Percentiles rank a stretch among this genome's conserved stretches.
These are phyloP conservation scores for Coenonympha glycerion DNA, from an alignment of 2,888 invertebrate species.

Conservation along the genomic window DNA sequence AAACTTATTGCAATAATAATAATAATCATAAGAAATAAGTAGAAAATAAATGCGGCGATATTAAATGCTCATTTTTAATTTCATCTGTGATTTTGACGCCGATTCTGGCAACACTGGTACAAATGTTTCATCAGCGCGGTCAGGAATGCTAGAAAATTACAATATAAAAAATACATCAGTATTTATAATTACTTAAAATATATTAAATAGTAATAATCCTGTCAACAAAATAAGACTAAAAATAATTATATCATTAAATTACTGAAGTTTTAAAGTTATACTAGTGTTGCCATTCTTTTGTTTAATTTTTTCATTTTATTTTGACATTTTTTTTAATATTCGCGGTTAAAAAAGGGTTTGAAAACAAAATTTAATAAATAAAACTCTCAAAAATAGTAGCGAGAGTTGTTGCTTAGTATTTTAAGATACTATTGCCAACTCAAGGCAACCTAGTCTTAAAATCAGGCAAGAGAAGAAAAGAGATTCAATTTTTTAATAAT, in stretches of 20 bases:
- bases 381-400: background rate
- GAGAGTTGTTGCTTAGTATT: constrained; percentile 5
- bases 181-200: constrained; percentile 2
- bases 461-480: constrained; percentile 8
- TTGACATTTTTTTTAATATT: constrained; percentile 7
- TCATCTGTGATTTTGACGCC: constrained; percentile 50
- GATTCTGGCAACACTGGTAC: constrained; percentile 27
- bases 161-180: constrained; percentile 10
- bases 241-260: background rate
- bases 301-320: constrained; percentile 12
- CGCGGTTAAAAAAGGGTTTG: constrained; percentile 8
- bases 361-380: constrained; percentile 23
- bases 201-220: constrained; percentile 1
- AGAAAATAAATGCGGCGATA: constrained; percentile 49
- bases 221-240: constrained; percentile 3
- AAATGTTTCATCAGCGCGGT: constrained; percentile 5
- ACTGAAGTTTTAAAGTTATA: background rate
- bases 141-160: background rate
- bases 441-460: constrained; percentile 8
- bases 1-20: constrained; percentile 23
- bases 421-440: too few relatives aligned
- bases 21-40: constrained; percentile 34
- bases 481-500: constrained; percentile 21
- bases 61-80: constrained; percentile 32
- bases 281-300: constrained; percentile 19